Percentiles rank a stretch among this genome's conserved stretches.
These are phyloP conservation scores for Oedothorax gibbosus DNA, from an alignment of 1,140 invertebrate genomes.

Conservation along the genomic window DNA sequence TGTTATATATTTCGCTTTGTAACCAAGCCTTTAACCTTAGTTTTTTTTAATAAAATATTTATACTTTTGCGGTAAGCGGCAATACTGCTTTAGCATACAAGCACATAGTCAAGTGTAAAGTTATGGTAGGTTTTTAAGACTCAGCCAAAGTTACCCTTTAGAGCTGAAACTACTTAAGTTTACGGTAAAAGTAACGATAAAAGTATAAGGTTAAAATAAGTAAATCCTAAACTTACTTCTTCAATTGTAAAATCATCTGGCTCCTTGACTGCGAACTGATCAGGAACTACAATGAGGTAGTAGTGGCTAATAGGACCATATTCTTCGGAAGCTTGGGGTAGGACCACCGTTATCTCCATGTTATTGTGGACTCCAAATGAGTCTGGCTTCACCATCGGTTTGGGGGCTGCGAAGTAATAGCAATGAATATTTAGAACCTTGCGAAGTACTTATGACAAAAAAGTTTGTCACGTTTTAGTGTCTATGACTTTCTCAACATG, in stretches of 20 bases:
- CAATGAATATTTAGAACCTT: no score
- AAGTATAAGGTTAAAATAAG: not conserved
- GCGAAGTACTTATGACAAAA: no score
- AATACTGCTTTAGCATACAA: no score
- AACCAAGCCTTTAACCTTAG: no score
- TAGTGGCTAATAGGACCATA: slow-evolving; percentile 99
- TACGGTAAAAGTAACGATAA: no score
- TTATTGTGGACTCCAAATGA: slow-evolving; percentile 88
- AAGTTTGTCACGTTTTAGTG: not conserved
- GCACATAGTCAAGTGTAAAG: no score
- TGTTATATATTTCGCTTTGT: no score
- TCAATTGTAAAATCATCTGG: slow-evolving; percentile 91
- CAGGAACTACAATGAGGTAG: slow-evolving; percentile 94
- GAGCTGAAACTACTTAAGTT: no score
- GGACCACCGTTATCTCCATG: slow-evolving; percentile 88
- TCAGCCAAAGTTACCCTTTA: no score
- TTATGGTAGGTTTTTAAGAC: no score
- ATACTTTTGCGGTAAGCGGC: no score
- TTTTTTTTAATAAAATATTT: no score
- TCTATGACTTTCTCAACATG: not conserved
- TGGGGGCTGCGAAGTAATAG: slow-evolving; percentile 76
- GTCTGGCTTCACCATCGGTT: slow-evolving; percentile 94
- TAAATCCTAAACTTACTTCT: slow-evolving; percentile 72
- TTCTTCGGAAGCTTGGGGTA: slow-evolving; percentile 96
- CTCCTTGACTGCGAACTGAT: slow-evolving; percentile 82